Evolutionary conservation across 1,140 invertebrate genomes (phyloP).

Genomic region (Drosophila serrata): DNA sequence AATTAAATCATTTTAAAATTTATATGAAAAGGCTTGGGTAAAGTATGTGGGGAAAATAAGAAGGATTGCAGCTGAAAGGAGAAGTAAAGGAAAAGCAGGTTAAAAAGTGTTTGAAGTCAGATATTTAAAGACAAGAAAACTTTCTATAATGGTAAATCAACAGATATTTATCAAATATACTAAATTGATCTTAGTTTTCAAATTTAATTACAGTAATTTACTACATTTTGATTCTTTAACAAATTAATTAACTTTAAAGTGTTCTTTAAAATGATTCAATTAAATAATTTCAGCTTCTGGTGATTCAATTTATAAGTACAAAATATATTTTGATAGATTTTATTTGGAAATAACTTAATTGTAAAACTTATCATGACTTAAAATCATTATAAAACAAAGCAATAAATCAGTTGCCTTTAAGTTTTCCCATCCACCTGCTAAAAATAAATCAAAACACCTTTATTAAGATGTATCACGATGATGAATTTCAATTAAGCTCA

Average conservation of each 20-base stretch:
- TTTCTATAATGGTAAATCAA: background rate
- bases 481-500: conserved; percentile 10
- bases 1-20: background rate
- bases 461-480: background rate
- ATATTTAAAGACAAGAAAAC: background rate
- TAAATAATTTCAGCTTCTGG: background rate
- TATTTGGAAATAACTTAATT: background rate
- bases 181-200: background rate
- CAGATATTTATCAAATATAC: too few species aligned
- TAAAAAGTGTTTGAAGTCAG: background rate
- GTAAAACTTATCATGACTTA: rapidly evolving
- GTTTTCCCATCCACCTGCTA: background rate
- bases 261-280: background rate
- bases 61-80: background rate
- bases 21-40: conserved; percentile 17
- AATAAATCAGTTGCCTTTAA: background rate
- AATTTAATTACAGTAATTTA: too few species aligned
- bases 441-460: conserved; percentile 18
- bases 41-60: conserved; percentile 16
- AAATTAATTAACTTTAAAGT: background rate
- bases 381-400: background rate
- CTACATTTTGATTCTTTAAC: background rate
- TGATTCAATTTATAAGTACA: background rate
- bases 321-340: background rate
- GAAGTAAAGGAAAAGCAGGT: background rate